Percentiles rank a stretch among this genome's conserved stretches.
Conservation (phyloP, 1,140 invertebrate species). For the Mamestra configurata region DNA sequence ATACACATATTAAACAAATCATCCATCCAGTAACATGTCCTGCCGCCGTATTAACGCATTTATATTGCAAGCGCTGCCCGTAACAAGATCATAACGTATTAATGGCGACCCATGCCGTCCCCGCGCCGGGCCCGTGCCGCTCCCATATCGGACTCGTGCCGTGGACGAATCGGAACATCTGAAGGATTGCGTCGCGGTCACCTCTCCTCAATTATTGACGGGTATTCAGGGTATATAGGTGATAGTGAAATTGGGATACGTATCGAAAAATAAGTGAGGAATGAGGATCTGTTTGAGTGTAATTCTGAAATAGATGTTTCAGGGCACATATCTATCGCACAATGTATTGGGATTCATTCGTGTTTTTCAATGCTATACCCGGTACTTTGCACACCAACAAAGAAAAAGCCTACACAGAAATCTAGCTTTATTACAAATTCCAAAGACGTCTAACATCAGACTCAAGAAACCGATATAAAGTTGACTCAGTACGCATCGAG, state of each 20-base stretch:
- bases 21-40: not conserved
- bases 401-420: too few species aligned
- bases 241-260: constrained; percentile 28
- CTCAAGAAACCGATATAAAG: not conserved
- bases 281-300: not conserved
- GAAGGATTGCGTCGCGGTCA: constrained; percentile 35
- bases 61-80: constrained; percentile 35
- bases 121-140: not conserved
- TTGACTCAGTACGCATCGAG: constrained; percentile 2
- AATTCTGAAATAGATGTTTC: not conserved
- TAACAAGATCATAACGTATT: constrained; percentile 51
- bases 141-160: not conserved
- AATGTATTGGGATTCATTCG: too few species aligned
- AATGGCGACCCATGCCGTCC: constrained; percentile 5
- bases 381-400: too few species aligned
- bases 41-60: constrained; percentile 25
- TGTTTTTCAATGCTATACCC: too few species aligned
- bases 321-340: not conserved
- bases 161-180: constrained; percentile 9
- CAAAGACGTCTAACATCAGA: not conserved
- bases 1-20: constrained; percentile 9
- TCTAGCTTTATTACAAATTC: not conserved
- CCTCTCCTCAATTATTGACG: constrained; percentile 35
- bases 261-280: constrained; percentile 10
- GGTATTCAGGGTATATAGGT: constrained; percentile 4